Base-by-base conservation (phyloP, 2,113 vertebrate species). In the Corydoras sp. region DNA sequence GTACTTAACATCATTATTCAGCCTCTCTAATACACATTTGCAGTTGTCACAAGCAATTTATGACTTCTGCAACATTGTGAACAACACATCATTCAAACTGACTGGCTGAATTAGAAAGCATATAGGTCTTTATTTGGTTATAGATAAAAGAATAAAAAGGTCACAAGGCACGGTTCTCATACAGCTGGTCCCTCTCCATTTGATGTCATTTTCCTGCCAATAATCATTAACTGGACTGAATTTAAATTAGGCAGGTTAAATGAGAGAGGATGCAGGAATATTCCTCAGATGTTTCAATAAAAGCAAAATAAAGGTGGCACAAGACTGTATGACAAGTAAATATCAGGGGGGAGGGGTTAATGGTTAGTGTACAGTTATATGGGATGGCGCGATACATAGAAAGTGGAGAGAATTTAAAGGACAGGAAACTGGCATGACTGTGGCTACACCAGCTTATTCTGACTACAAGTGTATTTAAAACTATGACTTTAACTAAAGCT, bases 21-120 rank as follows among this genome's bases (percentile, higher is more conserved):
- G 24, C 59, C 58, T 9, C 55, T 71, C 60, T 53, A 35, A 65
- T 65, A 65, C 50, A 13, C 49, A 60, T 62, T 51, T 63, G 65
- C 59, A 68, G 50, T 62, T 78, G 70, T 75, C 77, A 68, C 56
- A 24, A 75, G 31, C 18, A 60, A 67, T 74, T 74, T 71, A 63
- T 4, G 32, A n/a, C 54, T 53, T 50, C 58, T 30, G 48, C 67
- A 58, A 8, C 18, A 12, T 73, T 73, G 54, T 61, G 58, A 12
- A n/a, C 59, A 76, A 35, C 18, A 31, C 43, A 35, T 54, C 60
- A 43, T 64, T 73, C 71, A 53, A 32, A 35, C 10, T 60, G 30
- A 71, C 63, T 58, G 13, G 18, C 12, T 68, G 58, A 77, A 73
- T 69, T 64, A 62, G 35, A 48, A 31, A 35, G 69, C 54, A 48